Evolutionary conservation across 2,113 vertebrate genomes (phyloP), one percentile per base, ranked within the genome.

Genomic region (Syngnathus floridae): DNA sequence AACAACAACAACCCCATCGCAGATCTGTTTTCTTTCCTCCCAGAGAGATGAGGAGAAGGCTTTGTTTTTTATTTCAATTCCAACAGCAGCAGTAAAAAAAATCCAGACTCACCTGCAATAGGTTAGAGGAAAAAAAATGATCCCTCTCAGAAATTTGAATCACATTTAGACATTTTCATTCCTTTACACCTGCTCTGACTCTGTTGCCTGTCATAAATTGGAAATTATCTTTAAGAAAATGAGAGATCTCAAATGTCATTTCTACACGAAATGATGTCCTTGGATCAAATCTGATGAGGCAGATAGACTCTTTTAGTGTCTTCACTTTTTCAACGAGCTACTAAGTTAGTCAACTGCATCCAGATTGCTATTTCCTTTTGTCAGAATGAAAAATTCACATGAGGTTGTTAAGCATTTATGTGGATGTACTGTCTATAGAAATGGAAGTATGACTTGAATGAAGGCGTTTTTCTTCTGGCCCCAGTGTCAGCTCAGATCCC

Each of bases 1-100:
- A 84, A 71, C 67, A 79, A 83, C 73, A 76, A 64, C 79, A 83
- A 74, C 67, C 72, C 66, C 64, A 73, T 67, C 22, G 62, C 62
- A 64, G 59, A 78, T 58, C 76, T 68, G 61, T 66, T 84, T 82
- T 81, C 73, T 59, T 67, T 81, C 76, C 74, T 65, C 48, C 56
- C 63, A 62, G 16, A 66, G 59, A 74, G 57, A 66, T 62, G 62
- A 73, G 67, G 69, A 6, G 70, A 56, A 38, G 2, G 3, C 12
- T 76, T 79, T 67, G 45, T 45, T 55, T 54, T 71, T 14, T 37
- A 68, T 64, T 45, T 37, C 17, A 72, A 74, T 46, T 56, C 57
- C 35, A n/a, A 7, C 14, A 22, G 9, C n/a, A 21, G 26, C 26
- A 31, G 26, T 2, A 31, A 31, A 31, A 9, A 55, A 35, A 13